Base-by-base conservation (phyloP, 1,140 invertebrate species). In the Leucophenga varia region DNA sequence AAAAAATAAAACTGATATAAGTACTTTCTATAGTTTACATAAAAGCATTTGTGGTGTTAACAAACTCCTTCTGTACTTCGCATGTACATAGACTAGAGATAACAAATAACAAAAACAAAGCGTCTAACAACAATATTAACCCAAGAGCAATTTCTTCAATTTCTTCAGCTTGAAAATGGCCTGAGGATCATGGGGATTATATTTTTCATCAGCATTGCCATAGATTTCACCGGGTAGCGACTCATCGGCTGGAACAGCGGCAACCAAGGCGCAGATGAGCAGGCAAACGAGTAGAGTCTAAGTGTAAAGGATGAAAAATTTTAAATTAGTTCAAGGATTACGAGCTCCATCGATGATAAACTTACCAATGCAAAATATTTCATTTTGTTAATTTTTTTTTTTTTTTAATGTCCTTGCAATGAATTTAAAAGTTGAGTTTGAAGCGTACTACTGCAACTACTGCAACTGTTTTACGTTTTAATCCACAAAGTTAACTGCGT, bases 81-180 rank as follows among this genome's bases (percentile, higher is more conserved):
- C n/a, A n/a, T 61, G 28, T 20, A 30, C 16, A 32, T 43, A 18
- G 54, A 64, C 59, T 67, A 59, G 59, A 65, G 43, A 43, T 20
- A 54, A 49, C 32, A 14, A 18, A n/a, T 30, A 9, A 2, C n/a
- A n/a, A n/a, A n/a, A n/a, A n/a, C n/a, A n/a, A n/a, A n/a, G n/a
- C n/a, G n/a, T n/a, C n/a, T n/a, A n/a, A n/a, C n/a, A n/a, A n/a
- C n/a, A n/a, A n/a, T n/a, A n/a, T 47, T 71, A 73, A 12, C 70
- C 70, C 35, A 73, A 46, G 10, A 65, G 58, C 32, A 73, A 40
- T 47, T 73, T 73, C 42, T 73, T 64, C 43, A 73, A 54, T 55
- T 73, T 73, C 55, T 73, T 73, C 42, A 73, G 47, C 47, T 73
- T 73, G 40, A 73, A 73, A 18, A 73, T 57, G 10, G 67, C 48